A percentile compares a stretch with the other conserved stretches of the same genome.
Conservation (phyloP, 2,113 vertebrate species). For the Taurulus bubalis region DNA sequence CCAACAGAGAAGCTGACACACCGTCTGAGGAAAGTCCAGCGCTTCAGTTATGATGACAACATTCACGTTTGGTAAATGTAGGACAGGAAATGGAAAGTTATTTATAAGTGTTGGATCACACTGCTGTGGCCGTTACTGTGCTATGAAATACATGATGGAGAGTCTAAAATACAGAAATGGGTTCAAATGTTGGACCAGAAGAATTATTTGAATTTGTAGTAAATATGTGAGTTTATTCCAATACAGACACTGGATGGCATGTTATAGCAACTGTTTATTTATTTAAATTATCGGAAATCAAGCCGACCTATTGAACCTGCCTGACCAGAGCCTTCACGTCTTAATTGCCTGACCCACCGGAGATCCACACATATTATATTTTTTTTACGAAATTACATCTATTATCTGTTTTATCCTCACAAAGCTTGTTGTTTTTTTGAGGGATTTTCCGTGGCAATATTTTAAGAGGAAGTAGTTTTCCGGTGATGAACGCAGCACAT, state of each 20-base stretch:
- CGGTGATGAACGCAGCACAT: not conserved
- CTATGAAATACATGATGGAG: not conserved
- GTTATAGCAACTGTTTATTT: not conserved
- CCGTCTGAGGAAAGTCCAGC: not conserved
- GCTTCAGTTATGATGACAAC: slow-evolving; percentile 14
- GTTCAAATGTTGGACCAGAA: not conserved
- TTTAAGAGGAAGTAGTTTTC: not conserved
- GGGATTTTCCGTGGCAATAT: not conserved
- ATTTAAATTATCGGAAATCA: not conserved
- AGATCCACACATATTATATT: not conserved
- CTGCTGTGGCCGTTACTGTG: not conserved
- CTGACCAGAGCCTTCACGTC: too few relatives aligned
- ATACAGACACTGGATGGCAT: not conserved
- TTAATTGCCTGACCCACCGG: not conserved
- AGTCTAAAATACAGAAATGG: not conserved
- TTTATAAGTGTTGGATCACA: slow-evolving; percentile 7
- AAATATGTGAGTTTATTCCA: not conserved
- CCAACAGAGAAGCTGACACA: too few relatives aligned
- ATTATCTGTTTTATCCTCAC: not conserved
- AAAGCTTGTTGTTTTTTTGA: not conserved
- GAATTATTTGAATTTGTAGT: not conserved
- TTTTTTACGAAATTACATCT: not conserved
- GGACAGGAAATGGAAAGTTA: slow-evolving; percentile 16
- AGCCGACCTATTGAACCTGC: too few relatives aligned
- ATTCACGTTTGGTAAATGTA: slow-evolving; percentile 9